A percentile compares a stretch with the other conserved stretches of the same genome.
Conservation (phyloP, 2,113 vertebrate species). For the Campylorhamphus procurvoides region DNA sequence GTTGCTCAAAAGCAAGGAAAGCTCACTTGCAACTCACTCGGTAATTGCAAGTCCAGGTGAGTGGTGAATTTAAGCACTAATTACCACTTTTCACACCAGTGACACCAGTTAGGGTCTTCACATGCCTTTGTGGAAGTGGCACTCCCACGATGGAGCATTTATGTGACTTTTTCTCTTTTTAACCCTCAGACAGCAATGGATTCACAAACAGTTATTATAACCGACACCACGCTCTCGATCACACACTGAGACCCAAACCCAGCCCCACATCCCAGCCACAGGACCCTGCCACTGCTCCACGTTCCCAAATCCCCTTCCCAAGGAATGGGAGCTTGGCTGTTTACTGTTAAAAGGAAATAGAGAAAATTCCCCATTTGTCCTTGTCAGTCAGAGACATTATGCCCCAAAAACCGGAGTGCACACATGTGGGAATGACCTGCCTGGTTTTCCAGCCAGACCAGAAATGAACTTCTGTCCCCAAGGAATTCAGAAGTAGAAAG, state of each 20-base stretch:
- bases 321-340: not conserved
- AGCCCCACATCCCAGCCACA: rapidly evolving
- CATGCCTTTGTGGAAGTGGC: not conserved
- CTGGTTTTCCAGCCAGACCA: not conserved
- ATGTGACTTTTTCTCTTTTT: not conserved
- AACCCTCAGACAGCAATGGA: not conserved
- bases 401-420: not conserved
- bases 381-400: not conserved
- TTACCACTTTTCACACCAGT: not conserved
- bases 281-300: not conserved
- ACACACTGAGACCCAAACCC: not conserved
- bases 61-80: not conserved
- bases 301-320: not conserved
- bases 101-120: not conserved
- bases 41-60: rapidly evolving
- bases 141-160: not conserved
- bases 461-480: not conserved
- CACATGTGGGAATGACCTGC: not conserved
- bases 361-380: not conserved
- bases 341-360: not conserved
- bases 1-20: not conserved
- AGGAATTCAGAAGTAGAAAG: not conserved
- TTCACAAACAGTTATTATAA: not conserved
- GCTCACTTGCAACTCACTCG: not conserved
- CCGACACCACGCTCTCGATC: rapidly evolving